Evolutionary conservation across 2,888 invertebrate species (phyloP), one percentile per base, ranked within the genome.

Genomic region (Leistus spinibarbis): DNA sequence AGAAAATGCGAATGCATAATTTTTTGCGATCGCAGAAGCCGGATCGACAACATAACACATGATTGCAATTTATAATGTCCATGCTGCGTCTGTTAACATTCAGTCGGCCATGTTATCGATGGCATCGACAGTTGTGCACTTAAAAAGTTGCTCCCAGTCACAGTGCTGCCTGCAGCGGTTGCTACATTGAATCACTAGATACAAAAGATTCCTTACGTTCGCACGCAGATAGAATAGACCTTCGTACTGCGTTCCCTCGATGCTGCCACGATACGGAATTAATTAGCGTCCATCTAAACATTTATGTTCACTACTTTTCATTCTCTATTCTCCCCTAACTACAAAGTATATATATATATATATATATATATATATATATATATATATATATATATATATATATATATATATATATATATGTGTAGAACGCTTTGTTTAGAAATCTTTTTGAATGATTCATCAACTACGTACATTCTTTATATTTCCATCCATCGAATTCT

Each of bases 31-130:
- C 64, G 64, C 64, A 64, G 64, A 24, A 76, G 76, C 77, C 76
- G 69, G 77, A 77, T 76, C 78, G 78, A 79, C 80, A 79, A 80
- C 78, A 80, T 79, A 78, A 80, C 79, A 80, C 81, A 81, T 81
- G 81, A 81, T 82, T 81, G 79, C 81, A 82, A 82, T 82, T 80
- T 82, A 81, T 82, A 82, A 82, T 82, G 80, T 78, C 80, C 79
- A 78, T 81, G 10, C 81, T 80, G 79, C 76, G 79, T 79, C 79
- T 76, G 72, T 78, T 77, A 62, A 79, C 79, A 80, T 78, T 80
- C 79, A 80, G 20, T 65, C 16, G 76, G 66, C 57, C 65, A 69
- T 76, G 76, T 76, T 76, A 71, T 71, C 53, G 71, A 71, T 71
- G 70, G 71, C 71, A 63, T 60, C 60, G 71, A 54, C 71, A 71